Conservation (phyloP, 2,113 vertebrate genomes). For the Sclerurus mexicanus region DNA sequence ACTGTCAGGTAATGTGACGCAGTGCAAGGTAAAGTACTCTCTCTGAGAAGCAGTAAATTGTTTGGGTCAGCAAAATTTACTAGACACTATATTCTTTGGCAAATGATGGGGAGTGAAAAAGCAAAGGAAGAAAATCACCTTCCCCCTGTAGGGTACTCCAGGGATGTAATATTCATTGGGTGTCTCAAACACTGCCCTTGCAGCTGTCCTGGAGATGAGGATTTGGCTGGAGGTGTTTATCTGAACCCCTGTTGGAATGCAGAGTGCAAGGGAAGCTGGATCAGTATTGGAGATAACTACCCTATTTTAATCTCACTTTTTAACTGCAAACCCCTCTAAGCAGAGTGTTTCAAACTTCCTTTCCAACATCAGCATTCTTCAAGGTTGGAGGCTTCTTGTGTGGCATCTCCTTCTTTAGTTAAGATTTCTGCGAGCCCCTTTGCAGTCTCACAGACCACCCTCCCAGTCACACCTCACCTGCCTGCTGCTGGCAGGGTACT, state of each 20-base stretch:
- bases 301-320: background rate
- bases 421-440: background rate
- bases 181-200: conserved; percentile 59
- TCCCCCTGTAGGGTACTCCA: conserved; percentile 65
- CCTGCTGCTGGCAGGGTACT: background rate
- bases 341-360: background rate
- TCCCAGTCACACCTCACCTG: background rate
- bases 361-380: background rate
- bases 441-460: fast-evolving
- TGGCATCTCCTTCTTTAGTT: background rate
- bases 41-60: background rate
- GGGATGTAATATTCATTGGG: conserved; percentile 64
- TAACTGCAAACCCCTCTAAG: background rate
- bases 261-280: background rate
- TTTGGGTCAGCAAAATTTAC: background rate
- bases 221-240: conserved; percentile 44
- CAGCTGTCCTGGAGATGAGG: conserved; percentile 37
- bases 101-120: background rate
- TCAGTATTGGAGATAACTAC: background rate
- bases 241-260: conserved; percentile 43
- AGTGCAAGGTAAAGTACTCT: background rate
- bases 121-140: conserved; percentile 42
- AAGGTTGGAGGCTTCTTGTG: background rate
- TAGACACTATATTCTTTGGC: background rate
- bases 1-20: background rate